Conservation (phyloP, 2,113 vertebrate species). For the Lagopus leucura region DNA sequence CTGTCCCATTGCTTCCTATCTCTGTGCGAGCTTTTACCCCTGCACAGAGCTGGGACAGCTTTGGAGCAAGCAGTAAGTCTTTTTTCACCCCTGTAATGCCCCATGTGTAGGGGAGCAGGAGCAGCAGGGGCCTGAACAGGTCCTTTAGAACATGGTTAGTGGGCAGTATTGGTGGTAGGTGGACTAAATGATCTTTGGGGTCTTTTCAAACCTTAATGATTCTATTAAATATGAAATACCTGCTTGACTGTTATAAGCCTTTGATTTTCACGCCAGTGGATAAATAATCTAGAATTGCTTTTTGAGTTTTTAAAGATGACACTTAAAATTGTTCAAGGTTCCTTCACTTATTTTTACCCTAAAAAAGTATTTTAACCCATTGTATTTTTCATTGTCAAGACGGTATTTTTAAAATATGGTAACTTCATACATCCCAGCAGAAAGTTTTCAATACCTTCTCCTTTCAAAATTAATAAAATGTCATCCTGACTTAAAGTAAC, state of each 20-base stretch:
- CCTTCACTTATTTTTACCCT: not conserved
- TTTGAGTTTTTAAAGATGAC: not conserved
- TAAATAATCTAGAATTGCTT: not conserved
- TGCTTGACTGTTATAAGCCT: not conserved
- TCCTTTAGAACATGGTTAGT: too few species aligned
- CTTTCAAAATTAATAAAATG: not conserved
- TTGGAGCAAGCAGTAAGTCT: not conserved
- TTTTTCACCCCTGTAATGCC: not conserved
- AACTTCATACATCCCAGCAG: not conserved
- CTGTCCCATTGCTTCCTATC: not conserved
- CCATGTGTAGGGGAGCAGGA: too few species aligned
- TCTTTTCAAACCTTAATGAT: too few species aligned
- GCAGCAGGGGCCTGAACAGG: too few species aligned
- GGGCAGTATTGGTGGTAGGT: too few species aligned
- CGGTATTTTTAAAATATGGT: not conserved
- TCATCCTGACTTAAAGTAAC: not conserved
- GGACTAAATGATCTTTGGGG: too few species aligned
- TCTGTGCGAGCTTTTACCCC: fast-evolving
- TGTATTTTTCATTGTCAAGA: not conserved
- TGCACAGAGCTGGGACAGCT: not conserved
- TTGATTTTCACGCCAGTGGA: not conserved
- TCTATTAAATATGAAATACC: not conserved
- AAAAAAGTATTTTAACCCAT: not conserved
- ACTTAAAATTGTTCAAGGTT: not conserved
- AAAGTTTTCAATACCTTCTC: not conserved